phyloP scores from a whole-genome alignment of 35 echinoderm and acorn worm species.

The Apostichopus japonicus region DNA sequence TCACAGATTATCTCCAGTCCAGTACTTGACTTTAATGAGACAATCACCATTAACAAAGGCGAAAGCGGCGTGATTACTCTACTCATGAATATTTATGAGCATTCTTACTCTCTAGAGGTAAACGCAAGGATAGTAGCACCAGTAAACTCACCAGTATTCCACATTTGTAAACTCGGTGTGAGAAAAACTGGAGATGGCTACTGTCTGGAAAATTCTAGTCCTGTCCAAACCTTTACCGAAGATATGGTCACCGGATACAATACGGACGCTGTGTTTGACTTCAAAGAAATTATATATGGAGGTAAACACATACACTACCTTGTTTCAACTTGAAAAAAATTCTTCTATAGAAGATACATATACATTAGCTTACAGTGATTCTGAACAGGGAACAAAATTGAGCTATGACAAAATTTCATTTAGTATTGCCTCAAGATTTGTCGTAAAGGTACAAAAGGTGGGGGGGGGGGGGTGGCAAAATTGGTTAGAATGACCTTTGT shows the following conservation, averaged over 20 bases:
- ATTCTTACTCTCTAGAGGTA: not conserved
- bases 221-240: not conserved
- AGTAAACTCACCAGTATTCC: not conserved
- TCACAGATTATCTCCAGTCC: not conserved
- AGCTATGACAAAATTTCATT: too few species aligned
- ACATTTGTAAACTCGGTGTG: conserved; percentile 47
- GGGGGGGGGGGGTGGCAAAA: too few species aligned
- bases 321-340: too few species aligned
- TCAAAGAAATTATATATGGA: conserved; percentile 49
- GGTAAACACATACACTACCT: not conserved
- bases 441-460: too few species aligned
- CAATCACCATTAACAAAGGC: not conserved
- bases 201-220: not conserved
- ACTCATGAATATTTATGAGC: conserved; percentile 44
- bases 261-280: conserved; percentile 19
- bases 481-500: too few species aligned
- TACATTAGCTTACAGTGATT: too few species aligned
- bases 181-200: conserved; percentile 33
- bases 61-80: conserved; percentile 33
- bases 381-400: too few species aligned
- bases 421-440: too few species aligned
- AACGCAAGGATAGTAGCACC: not conserved
- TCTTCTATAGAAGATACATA: too few species aligned
- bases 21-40: not conserved
- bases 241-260: not conserved